Evolutionary conservation across 2,113 vertebrate genomes (phyloP), one percentile per base, ranked within the genome.

Genomic region (Zeus faber): DNA sequence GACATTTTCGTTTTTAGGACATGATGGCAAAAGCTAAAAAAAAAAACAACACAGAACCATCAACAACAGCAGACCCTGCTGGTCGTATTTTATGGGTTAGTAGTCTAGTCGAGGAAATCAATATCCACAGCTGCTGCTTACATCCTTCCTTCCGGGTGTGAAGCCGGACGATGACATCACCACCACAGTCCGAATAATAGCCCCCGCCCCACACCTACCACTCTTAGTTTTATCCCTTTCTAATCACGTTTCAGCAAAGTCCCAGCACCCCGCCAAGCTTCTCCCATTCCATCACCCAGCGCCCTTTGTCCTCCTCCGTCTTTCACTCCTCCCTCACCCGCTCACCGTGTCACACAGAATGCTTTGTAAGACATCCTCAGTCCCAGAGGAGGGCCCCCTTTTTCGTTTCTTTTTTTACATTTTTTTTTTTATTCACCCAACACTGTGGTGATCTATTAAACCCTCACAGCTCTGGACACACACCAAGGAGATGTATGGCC

Each of bases 391-490:
- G 60, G 16, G 48, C 59, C 54, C 23, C 7, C 52, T 16, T 13
- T 27, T 7, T 16, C 8, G 20, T 23, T n/a, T 60, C 41, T 31
- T 25, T 24, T 25, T n/a, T n/a, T n/a, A n/a, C n/a, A n/a, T n/a
- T n/a, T n/a, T n/a, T n/a, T n/a, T n/a, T n/a, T n/a, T n/a, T n/a
- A n/a, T n/a, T n/a, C n/a, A n/a, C n/a, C n/a, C n/a, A n/a, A n/a
- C n/a, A n/a, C 37, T 35, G 29, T 4, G 14, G 29, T 85, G 83
- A 84, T 82, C 74, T 82, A 85, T 85, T 67, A 74, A 76, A 70
- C 45, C 59, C 58, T 65, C 58, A 69, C 27, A 1, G 54, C 37
- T 44, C 37, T 33, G 52, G 76, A 67, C 68, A 62, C 61, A 43
- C 62, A 61, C 51, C 62, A 64, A n/a, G 27, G 46, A 66, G 66